phyloP scores from a whole-genome alignment of 2,888 invertebrate species.

The Drosophila falleni region DNA sequence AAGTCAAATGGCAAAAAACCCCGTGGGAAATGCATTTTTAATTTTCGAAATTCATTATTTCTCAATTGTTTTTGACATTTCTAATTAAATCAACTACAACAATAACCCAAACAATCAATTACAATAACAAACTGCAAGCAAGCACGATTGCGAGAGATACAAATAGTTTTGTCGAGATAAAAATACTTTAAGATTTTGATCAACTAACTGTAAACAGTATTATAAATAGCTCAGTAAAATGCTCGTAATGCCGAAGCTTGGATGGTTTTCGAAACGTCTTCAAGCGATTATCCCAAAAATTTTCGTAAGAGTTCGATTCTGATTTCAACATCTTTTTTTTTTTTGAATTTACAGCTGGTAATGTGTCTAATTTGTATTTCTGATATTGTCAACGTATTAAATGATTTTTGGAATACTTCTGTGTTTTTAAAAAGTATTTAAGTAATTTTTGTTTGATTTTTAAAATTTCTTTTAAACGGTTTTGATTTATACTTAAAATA shows the following conservation, averaged over 20 bases:
- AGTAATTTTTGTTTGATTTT: no score
- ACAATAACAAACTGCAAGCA: slow-evolving; percentile 20
- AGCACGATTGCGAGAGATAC: slow-evolving; percentile 23
- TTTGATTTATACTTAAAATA: no score
- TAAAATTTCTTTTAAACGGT: no score
- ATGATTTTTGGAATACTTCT: no score
- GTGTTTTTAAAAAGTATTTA: not conserved
- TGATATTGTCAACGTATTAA: not conserved
- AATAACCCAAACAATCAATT: slow-evolving; percentile 14
- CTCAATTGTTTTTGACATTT: slow-evolving; percentile 63
- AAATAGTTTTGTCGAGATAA: slow-evolving; percentile 6
- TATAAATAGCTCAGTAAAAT: not conserved
- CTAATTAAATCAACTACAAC: slow-evolving; percentile 62
- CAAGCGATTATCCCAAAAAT: not conserved
- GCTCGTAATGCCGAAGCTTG: not conserved
- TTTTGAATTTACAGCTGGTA: no score
- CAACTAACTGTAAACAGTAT: not conserved
- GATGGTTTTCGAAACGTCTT: not conserved
- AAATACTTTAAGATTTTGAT: slow-evolving; percentile 3
- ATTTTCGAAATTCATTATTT: slow-evolving; percentile 35
- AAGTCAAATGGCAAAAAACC: slow-evolving; percentile 69
- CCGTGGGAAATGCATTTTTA: slow-evolving; percentile 66
- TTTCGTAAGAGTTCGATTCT: not conserved
- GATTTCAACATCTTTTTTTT: not conserved
- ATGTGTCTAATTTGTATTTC: no score